phyloP scores from a whole-genome alignment of 2,113 vertebrate species.

The Felis chaus region DNA sequence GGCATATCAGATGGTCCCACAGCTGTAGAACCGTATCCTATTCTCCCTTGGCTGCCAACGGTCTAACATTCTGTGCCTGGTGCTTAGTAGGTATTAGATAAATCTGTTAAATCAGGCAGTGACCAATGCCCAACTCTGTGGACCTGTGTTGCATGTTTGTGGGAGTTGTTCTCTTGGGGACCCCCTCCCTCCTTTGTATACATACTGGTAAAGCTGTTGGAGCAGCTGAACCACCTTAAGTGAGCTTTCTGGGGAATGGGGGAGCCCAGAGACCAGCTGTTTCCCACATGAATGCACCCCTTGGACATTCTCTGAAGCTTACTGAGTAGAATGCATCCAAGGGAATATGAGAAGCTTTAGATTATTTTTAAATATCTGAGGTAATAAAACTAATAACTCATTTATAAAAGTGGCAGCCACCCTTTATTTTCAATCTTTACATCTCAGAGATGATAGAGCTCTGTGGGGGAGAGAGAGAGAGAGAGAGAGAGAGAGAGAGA shows the following conservation, averaged over 20 bases:
- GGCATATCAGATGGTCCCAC: no score
- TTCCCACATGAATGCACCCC: not conserved
- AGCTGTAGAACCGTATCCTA: not conserved
- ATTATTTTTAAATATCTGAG: conserved; percentile 34
- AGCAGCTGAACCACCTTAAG: not conserved
- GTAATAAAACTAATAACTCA: conserved; percentile 51
- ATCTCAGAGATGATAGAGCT: not conserved
- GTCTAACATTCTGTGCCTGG: not conserved
- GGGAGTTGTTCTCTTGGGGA: not conserved
- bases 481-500: not conserved
- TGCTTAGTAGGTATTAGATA: not conserved
- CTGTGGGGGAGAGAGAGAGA: not conserved
- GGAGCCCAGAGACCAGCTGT: not conserved
- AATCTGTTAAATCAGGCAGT: not conserved
- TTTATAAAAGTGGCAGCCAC: not conserved
- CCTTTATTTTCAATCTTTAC: conserved; percentile 36
- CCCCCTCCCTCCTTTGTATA: not conserved
- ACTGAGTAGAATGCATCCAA: not conserved
- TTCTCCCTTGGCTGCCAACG: not conserved
- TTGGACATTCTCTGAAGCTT: not conserved
- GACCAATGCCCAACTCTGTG: not conserved
- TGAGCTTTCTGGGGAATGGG: not conserved
- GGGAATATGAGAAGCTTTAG: not conserved
- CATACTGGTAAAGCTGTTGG: not conserved
- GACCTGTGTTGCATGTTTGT: not conserved